phyloP scores from a whole-genome alignment of 2,113 vertebrate species.

The Erythrocercus mccallii region DNA sequence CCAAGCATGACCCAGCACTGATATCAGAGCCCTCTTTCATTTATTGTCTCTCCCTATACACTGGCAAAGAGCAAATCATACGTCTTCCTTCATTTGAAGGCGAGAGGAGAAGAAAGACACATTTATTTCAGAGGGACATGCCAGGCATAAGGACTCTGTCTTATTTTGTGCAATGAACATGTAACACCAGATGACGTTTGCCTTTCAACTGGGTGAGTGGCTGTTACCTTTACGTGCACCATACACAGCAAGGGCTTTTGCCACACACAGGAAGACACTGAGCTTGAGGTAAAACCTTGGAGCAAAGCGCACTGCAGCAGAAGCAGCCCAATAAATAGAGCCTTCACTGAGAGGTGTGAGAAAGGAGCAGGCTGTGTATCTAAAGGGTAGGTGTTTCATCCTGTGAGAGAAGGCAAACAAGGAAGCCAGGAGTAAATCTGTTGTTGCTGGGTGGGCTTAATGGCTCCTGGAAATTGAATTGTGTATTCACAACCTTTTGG shows the following conservation, averaged over 20 bases:
- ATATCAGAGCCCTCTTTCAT: neutral
- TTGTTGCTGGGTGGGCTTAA: constrained; percentile 12
- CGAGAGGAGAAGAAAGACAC: neutral
- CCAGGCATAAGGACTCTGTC: neutral
- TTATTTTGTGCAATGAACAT: neutral
- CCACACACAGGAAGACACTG: neutral
- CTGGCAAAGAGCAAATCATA: neutral
- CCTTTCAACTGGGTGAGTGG: neutral
- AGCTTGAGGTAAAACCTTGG: neutral
- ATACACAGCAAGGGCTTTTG: neutral
- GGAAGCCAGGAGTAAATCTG: neutral
- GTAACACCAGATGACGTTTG: neutral
- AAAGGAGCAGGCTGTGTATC: neutral
- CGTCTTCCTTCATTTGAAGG: neutral
- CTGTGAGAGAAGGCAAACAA: neutral
- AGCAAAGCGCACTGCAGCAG: neutral
- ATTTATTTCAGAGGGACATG: neutral
- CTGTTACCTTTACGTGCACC: neutral
- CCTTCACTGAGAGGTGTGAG: neutral
- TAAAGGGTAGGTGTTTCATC: neutral
- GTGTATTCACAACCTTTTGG: neutral
- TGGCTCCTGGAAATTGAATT: neutral
- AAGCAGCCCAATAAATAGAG: neutral
- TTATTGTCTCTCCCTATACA: neutral
- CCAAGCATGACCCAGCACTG: neutral